Conservation (phyloP, 2,888 invertebrate species). For the Erebia ligea region DNA sequence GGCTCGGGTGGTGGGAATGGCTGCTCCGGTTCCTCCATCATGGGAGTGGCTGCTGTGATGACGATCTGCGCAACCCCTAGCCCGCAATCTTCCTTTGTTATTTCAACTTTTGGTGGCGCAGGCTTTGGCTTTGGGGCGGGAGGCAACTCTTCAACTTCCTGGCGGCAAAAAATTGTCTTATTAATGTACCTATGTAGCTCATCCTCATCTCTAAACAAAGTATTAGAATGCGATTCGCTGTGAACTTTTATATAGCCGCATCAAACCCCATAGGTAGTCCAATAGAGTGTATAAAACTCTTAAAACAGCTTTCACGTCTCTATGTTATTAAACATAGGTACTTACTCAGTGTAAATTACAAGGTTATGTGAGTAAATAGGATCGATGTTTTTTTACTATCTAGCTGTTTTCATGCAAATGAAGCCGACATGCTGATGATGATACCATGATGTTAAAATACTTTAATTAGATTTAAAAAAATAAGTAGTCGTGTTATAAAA, state of each 20-base stretch:
- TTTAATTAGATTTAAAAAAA: background rate
- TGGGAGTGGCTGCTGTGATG: conserved; percentile 96
- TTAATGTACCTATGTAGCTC: background rate
- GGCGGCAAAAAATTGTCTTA: conserved; percentile 19
- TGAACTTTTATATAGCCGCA: no score
- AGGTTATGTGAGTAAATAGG: background rate
- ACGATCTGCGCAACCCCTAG: conserved; percentile 95
- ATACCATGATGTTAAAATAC: conserved; percentile 15
- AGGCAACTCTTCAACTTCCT: conserved; percentile 49
- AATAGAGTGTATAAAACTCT: background rate
- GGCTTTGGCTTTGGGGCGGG: conserved; percentile 54
- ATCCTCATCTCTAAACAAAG: no score
- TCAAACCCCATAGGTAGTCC: no score
- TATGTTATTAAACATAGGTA: background rate
- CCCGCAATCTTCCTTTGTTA: conserved; percentile 83
- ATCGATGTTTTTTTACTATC: background rate
- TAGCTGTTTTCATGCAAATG: conserved; percentile 33
- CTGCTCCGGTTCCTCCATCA: conserved; percentile 93
- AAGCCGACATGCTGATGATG: conserved; percentile 39
- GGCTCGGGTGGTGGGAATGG: conserved; percentile 87
- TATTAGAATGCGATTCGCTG: no score
- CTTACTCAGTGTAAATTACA: background rate
- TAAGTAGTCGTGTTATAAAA: conserved; percentile 12
- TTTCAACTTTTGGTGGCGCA: conserved; percentile 65
- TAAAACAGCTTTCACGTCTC: background rate